Evolutionary conservation across 2,888 invertebrate genomes (phyloP), one percentile per base, ranked within the genome.

Genomic region (Lasioglossum calceatum): DNA sequence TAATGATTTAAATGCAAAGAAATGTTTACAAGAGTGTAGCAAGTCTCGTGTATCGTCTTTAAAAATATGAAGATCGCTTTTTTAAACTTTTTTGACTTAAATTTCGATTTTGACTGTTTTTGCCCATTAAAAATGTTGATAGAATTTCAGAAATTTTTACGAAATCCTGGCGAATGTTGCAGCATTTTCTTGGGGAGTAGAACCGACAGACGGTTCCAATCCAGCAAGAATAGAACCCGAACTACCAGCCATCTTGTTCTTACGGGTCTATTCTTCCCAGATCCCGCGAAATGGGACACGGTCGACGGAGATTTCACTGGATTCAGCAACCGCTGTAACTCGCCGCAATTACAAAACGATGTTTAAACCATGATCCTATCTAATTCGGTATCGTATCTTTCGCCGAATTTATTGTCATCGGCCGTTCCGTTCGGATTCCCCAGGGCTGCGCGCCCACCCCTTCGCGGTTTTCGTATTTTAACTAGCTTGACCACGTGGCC

Each of bases 271-370:
- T 71, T 42, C 58, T 70, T 23, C 50, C n/a, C 23, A 32, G 58
- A 58, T 70, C 39, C 58, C 42, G 4, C 44, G 23, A 32, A 70
- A 76, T 44, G n/a, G 76, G 76, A 77, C 81, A 61, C 54, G 61
- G 47, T 44, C 61, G 81, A 44, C 42, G n/a, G 77, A 81, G 76
- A 78, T 81, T 78, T 67, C 75, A 19, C 16, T 16, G 73, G 42
- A 86, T 58, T 72, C 42, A 76, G 39, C 39, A 54, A 81, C 39
- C 71, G 12, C 39, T 50, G 87, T 82, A 78, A 70, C 44, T 54
- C n/a, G 47, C 85, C 86, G 58, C 85, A 70, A 86, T 86, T 86
- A 86, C 86, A 73, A 79, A 74, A 70, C 70, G 58, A 58, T 79
- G 82, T 77, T 87, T 64, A 71, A 82, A 70, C 82, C 58, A 61